phyloP scores from a whole-genome alignment of 2,113 vertebrate species.

The Acanthisitta chloris region DNA sequence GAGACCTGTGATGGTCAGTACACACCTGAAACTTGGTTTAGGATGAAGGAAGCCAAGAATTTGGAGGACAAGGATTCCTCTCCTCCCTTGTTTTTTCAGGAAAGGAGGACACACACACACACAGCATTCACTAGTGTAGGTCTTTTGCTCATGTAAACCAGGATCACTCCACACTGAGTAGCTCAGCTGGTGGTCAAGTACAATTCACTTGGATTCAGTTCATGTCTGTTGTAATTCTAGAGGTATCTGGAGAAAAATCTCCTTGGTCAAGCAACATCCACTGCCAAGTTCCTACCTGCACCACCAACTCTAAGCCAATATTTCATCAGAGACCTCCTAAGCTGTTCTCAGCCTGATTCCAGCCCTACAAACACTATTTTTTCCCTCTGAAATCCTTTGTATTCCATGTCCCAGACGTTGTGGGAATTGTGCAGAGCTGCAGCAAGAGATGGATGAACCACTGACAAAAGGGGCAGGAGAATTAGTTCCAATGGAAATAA shows the following conservation, averaged over 20 bases:
- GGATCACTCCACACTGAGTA: not conserved
- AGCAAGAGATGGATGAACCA: slow-evolving; percentile 15
- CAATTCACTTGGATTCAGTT: not conserved
- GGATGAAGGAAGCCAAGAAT: not conserved
- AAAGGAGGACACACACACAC: not conserved
- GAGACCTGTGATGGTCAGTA: not conserved
- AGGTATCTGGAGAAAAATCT: not conserved
- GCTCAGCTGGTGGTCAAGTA: not conserved
- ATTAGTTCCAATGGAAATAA: slow-evolving; percentile 55
- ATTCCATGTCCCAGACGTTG: not conserved
- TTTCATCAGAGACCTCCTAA: not conserved
- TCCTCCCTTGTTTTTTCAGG: not conserved
- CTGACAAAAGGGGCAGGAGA: slow-evolving; percentile 43
- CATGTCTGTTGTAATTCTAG: not conserved
- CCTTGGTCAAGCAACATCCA: not conserved
- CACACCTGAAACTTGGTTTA: not conserved
- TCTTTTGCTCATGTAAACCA: not conserved
- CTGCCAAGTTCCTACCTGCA: not conserved
- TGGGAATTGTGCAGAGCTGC: not conserved
- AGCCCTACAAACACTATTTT: not conserved
- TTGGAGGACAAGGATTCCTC: not conserved
- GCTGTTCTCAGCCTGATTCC: not conserved
- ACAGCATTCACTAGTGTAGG: not conserved
- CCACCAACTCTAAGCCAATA: not conserved
- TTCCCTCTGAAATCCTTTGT: not conserved